Conservation (phyloP, 2,888 invertebrate species). For the Dicycla oo region DNA sequence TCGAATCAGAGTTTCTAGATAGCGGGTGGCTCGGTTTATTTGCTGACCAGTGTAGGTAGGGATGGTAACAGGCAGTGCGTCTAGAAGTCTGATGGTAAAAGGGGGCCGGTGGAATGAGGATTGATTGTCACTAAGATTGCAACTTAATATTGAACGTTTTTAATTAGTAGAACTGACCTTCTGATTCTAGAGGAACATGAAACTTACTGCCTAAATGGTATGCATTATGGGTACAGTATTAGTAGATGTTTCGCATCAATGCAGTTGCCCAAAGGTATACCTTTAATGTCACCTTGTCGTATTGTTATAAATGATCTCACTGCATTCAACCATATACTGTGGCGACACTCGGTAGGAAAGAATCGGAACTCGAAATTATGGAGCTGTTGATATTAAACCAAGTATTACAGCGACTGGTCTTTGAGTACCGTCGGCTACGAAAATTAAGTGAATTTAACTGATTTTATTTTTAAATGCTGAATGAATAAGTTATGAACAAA, state of each 20-base stretch:
- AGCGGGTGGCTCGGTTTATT: no score
- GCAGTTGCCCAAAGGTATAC: not conserved
- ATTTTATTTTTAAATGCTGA: slow-evolving; percentile 1
- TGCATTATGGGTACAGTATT: not conserved
- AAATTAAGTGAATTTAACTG: slow-evolving; percentile 3
- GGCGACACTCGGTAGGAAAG: slow-evolving; percentile 17
- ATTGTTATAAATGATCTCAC: slow-evolving; percentile 11
- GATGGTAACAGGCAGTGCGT: no score
- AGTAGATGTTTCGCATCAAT: not conserved
- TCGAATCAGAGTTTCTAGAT: no score
- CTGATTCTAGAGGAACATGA: not conserved
- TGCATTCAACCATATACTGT: not conserved
- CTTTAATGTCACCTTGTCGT: not conserved
- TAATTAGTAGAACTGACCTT: no score
- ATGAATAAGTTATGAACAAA: not conserved
- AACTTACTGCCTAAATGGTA: not conserved
- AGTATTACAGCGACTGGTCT: slow-evolving; percentile 44
- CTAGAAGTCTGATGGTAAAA: no score
- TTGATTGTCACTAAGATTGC: no score
- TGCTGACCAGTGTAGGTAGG: no score
- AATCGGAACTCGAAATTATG: slow-evolving; percentile 45
- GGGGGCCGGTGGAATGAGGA: no score
- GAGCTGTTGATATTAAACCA: slow-evolving; percentile 45
- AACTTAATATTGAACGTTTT: no score
- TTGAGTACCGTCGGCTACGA: slow-evolving; percentile 30